Conservation (phyloP, 2,113 vertebrate species). For the Phaetusa simplex region DNA sequence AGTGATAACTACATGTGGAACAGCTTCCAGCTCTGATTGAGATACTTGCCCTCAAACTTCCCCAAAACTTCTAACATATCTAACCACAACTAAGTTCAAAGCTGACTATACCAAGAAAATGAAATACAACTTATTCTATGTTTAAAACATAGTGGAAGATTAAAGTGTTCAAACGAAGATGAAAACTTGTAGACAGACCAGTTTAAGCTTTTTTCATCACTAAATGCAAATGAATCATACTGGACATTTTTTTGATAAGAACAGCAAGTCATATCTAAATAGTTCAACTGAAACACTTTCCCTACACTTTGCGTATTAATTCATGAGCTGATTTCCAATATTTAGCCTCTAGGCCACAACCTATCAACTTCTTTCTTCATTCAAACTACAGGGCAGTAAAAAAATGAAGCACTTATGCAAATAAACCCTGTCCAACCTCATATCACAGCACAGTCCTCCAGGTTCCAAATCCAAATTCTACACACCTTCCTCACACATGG, state of each 20-base stretch:
- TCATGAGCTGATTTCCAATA: not conserved
- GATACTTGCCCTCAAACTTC: not conserved
- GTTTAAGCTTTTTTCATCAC: not conserved
- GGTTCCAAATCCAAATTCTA: constrained; percentile 1
- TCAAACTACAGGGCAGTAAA: not conserved
- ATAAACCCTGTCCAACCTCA: not conserved
- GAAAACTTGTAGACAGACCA: not conserved
- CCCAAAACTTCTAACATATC: not conserved
- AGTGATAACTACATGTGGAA: not conserved
- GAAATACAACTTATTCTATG: not conserved
- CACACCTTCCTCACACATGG: not conserved
- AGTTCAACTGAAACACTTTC: not conserved
- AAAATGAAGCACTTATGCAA: not conserved
- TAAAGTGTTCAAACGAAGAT: not conserved
- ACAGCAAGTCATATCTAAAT: not conserved
- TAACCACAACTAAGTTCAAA: not conserved
- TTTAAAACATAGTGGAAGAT: not conserved
- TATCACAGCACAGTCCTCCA: not conserved
- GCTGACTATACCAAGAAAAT: not conserved
- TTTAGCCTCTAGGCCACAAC: constrained; percentile 8
- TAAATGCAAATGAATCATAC: not conserved
- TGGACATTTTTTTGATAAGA: not conserved
- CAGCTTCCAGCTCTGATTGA: not conserved
- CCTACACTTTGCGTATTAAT: not conserved
- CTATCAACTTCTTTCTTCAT: not conserved